phyloP scores from a whole-genome alignment of 2,888 invertebrate species.

The Tricholauxania praeusta region DNA sequence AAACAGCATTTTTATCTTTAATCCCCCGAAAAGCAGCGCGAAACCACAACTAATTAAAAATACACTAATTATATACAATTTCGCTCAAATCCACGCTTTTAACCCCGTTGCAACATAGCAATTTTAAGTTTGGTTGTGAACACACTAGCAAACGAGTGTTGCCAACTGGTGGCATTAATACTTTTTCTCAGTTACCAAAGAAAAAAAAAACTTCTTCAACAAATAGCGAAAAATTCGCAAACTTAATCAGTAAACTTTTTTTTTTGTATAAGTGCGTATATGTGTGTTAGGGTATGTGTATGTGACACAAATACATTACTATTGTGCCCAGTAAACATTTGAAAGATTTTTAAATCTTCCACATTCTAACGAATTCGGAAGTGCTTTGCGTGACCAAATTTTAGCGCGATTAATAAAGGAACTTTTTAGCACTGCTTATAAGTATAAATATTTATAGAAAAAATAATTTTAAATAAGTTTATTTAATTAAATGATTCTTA shows the following conservation, averaged over 20 bases:
- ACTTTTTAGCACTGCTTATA: too few species aligned
- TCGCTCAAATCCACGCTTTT: constrained; percentile 6
- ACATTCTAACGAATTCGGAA: too few species aligned
- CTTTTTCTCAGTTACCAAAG: neutral
- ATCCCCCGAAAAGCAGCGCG: neutral
- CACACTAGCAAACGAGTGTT: constrained; percentile 8
- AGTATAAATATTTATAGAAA: too few species aligned
- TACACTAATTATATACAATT: constrained; percentile 24
- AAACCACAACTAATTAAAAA: constrained; percentile 18
- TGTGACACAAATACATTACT: neutral
- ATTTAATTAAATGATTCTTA: too few species aligned
- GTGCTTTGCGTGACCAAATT: too few species aligned
- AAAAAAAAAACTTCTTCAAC: constrained; percentile 17
- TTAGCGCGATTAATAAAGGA: too few species aligned
- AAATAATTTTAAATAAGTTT: too few species aligned
- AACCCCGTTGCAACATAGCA: neutral
- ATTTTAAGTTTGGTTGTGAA: neutral
- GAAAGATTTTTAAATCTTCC: too few species aligned
- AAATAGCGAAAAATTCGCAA: constrained; percentile 21
- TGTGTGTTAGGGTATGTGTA: neutral
- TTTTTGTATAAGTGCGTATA: too few species aligned
- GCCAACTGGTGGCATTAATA: constrained; percentile 12
- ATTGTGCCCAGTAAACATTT: too few species aligned
- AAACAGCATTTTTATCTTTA: too few species aligned
- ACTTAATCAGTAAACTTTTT: constrained; percentile 26